These are phyloP conservation scores for Miichthys miiuy DNA, from an alignment of 2,797 vertebrate genomes.

Conservation along the genomic window DNA sequence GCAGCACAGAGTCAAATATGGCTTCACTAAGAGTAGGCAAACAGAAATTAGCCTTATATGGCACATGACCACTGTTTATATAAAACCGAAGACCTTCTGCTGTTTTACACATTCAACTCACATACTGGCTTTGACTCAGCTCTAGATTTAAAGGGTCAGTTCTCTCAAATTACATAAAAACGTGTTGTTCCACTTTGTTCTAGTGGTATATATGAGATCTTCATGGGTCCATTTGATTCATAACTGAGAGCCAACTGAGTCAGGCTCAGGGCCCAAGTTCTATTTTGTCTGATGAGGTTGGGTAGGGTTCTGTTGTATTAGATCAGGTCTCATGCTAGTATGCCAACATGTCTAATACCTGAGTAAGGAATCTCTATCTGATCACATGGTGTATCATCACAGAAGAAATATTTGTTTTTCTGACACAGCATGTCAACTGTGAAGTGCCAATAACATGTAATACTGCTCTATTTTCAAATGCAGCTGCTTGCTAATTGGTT, in stretches of 20 bases:
- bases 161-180: background rate
- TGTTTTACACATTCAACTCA: background rate
- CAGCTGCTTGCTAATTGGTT: background rate
- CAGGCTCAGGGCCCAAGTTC: background rate
- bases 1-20: conserved; percentile 24
- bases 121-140: background rate
- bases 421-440: background rate
- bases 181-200: background rate
- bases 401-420: background rate
- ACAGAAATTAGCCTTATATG: conserved; percentile 6
- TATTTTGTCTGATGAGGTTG: background rate
- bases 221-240: background rate
- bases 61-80: background rate
- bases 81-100: background rate
- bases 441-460: background rate
- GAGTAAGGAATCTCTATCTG: background rate
- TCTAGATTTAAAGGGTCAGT: background rate
- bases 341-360: background rate
- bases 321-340: background rate
- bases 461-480: too few relatives aligned
- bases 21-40: conserved; percentile 1
- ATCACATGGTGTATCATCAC: background rate
- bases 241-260: background rate
- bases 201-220: background rate
- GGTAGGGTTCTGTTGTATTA: background rate